Percentiles rank a stretch among this genome's conserved stretches.
Evolutionary conservation across 2,113 vertebrate species (phyloP).

Genomic region (Periophthalmodon schlosseri): DNA sequence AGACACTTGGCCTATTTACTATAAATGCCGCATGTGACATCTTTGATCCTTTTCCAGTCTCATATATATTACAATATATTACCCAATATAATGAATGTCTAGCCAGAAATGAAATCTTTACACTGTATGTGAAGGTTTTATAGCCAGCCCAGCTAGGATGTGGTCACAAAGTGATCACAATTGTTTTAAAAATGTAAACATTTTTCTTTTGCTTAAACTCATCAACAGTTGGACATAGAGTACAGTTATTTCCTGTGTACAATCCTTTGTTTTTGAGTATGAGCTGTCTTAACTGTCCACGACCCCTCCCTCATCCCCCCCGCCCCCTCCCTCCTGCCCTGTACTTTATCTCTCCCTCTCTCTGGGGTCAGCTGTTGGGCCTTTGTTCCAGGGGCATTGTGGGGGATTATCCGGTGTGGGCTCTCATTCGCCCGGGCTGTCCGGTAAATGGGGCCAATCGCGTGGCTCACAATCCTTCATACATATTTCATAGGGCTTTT

Average conservation of each 20-base stretch:
- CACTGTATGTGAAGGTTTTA: too few relatives aligned
- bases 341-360: constrained; percentile 48
- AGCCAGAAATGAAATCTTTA: too few relatives aligned
- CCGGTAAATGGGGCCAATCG: constrained; percentile 73
- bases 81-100: too few relatives aligned
- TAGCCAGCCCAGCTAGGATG: too few relatives aligned
- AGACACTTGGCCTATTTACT: background rate
- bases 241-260: constrained; percentile 66
- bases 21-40: background rate
- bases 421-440: constrained; percentile 67
- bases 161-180: background rate
- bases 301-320: constrained; percentile 37
- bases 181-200: background rate
- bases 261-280: constrained; percentile 59
- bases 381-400: constrained; percentile 77
- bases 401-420: constrained; percentile 74
- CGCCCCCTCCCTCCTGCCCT: constrained; percentile 10
- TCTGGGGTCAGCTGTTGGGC: constrained; percentile 75
- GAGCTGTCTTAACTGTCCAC: constrained; percentile 56
- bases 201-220: background rate
- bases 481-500: constrained; percentile 76
- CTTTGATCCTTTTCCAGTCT: background rate
- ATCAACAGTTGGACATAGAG: constrained; percentile 11
- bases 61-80: background rate
- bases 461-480: constrained; percentile 75